Conservation (phyloP, 2,113 vertebrate species). For the Chaetodon auriga region DNA sequence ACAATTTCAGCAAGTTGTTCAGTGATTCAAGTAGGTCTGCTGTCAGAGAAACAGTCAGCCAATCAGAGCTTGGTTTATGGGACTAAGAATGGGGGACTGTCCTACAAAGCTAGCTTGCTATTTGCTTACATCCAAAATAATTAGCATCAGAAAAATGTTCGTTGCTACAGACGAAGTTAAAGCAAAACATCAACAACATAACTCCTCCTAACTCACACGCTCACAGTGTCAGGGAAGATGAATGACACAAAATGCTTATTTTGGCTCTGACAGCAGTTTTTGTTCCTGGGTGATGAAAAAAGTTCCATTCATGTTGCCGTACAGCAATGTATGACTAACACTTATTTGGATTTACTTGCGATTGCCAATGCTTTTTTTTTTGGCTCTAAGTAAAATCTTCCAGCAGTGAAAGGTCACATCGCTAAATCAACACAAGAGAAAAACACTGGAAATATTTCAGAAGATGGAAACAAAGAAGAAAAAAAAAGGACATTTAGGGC, state of each 20-base stretch:
- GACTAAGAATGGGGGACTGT: neutral
- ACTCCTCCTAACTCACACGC: neutral
- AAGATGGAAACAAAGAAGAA: neutral
- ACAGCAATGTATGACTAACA: neutral
- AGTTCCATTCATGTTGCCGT: neutral
- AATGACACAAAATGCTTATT: too few species aligned
- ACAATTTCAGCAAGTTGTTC: neutral
- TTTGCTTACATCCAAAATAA: neutral
- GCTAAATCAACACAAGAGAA: neutral
- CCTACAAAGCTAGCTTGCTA: neutral
- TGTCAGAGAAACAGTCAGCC: neutral
- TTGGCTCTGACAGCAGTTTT: neutral
- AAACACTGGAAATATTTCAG: neutral
- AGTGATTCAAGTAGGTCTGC: neutral
- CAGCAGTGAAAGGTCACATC: neutral
- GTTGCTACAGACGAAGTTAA: too few species aligned
- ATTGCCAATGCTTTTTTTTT: neutral
- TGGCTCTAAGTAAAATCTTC: neutral
- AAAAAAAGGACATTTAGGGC: neutral
- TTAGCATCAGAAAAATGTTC: too few species aligned
- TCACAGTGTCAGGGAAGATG: neutral
- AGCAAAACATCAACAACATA: too few species aligned
- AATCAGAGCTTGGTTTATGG: conserved; percentile 13
- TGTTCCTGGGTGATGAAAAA: neutral
- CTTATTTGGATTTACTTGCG: neutral